Percentiles rank a stretch among this genome's conserved stretches.
Conservation (phyloP, 1,140 invertebrate species). For the Eriocheir sinensis region DNA sequence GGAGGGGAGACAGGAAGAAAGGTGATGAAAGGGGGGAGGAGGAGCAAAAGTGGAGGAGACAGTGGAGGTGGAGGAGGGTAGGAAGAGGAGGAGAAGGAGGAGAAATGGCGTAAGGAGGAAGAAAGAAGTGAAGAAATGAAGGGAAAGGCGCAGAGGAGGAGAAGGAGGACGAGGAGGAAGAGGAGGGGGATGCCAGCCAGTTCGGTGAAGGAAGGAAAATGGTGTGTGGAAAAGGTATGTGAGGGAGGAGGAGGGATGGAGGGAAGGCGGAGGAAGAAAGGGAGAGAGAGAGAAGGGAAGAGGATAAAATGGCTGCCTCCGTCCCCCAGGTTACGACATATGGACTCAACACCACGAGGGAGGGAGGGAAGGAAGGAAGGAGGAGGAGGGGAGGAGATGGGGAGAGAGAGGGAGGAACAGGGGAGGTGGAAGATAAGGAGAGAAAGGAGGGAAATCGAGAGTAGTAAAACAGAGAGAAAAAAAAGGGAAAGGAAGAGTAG, state of each 20-base stretch:
- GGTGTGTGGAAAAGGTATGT: too few relatives aligned
- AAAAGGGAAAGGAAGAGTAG: neutral
- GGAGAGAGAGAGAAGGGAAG: neutral
- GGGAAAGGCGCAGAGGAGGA: neutral
- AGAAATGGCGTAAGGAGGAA: slow-evolving; percentile 6
- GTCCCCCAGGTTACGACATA: neutral
- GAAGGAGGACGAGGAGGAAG: neutral
- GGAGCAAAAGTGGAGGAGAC: neutral
- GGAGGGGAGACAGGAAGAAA: neutral
- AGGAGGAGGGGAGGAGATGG: neutral
- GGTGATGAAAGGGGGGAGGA: too few relatives aligned
- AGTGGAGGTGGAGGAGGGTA: neutral
- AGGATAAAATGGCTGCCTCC: slow-evolving; percentile 19
- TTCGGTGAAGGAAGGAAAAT: too few relatives aligned
- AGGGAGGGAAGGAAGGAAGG: neutral
- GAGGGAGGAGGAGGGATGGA: too few relatives aligned
- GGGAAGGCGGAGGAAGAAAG: neutral
- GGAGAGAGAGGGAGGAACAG: neutral
- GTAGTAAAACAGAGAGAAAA: neutral
- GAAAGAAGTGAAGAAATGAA: too few relatives aligned
- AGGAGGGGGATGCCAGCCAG: too few relatives aligned
- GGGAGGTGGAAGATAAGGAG: neutral
- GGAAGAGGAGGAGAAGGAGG: neutral
- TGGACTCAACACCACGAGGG: neutral
- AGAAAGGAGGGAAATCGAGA: neutral